phyloP scores from a whole-genome alignment of 2,797 vertebrate genomes.

The Mormyrops attenuatus region DNA sequence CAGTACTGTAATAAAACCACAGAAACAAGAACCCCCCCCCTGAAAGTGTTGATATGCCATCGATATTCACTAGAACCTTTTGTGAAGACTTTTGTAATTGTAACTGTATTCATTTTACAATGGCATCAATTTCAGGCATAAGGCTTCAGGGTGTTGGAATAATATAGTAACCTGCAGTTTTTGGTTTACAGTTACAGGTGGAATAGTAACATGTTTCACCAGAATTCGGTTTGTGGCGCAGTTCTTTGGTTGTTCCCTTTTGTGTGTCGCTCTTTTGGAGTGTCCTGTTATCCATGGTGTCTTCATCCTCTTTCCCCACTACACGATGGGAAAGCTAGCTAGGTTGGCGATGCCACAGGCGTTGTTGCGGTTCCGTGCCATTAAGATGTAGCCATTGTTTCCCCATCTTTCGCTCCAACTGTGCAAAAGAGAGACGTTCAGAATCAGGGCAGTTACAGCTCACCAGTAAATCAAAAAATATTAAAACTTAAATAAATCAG shows the following conservation, averaged over 20 bases:
- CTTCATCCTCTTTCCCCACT: constrained; percentile 25
- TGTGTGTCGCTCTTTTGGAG: not conserved
- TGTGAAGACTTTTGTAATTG: not conserved
- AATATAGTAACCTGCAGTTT: not conserved
- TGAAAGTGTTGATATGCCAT: not conserved
- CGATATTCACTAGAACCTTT: not conserved
- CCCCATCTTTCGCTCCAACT: constrained; percentile 71
- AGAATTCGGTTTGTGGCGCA: not conserved
- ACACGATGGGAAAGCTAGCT: constrained; percentile 67
- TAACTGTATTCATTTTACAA: not conserved
- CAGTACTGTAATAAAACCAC: not conserved
- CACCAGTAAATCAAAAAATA: not conserved
- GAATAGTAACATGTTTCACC: not conserved
- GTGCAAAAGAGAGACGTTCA: constrained; percentile 14
- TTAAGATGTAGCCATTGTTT: constrained; percentile 64
- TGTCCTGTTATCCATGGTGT: not conserved
- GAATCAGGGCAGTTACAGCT: not conserved
- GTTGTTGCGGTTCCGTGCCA: constrained; percentile 71
- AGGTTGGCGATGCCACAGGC: constrained; percentile 70
- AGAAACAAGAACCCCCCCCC: not conserved
- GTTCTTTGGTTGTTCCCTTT: not conserved
- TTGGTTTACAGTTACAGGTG: not conserved
- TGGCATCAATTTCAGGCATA: not conserved
- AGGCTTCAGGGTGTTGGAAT: not conserved
- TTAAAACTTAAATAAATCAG: not conserved